phyloP scores from a whole-genome alignment of 37 sponge, comb jelly and placozoan genomes.

The Halichondria panicea region DNA sequence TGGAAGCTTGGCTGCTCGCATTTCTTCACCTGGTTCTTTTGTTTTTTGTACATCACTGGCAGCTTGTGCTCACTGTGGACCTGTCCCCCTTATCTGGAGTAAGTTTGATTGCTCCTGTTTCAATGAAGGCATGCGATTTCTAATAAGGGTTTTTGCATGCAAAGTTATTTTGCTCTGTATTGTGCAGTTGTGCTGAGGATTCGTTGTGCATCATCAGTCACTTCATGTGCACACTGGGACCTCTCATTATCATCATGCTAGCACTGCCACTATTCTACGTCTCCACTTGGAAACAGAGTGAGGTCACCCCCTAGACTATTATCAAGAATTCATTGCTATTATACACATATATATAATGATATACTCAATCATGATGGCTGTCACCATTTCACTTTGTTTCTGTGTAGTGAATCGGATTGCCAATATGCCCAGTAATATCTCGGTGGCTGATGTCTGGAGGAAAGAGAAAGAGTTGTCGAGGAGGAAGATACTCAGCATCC shows the following conservation, averaged over 20 bases:
- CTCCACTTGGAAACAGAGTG: conserved; percentile 55
- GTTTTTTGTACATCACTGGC: conserved; percentile 4
- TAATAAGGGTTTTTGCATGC: not conserved
- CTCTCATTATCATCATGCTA: conserved; percentile 42
- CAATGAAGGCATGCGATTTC: too few relatives aligned
- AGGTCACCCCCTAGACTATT: not conserved
- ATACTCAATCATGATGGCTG: not conserved
- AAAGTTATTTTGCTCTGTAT: not conserved
- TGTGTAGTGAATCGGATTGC: conserved; percentile 20
- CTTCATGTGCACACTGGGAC: conserved; percentile 46
- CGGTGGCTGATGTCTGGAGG: conserved; percentile 31
- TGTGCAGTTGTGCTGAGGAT: conserved; percentile 36
- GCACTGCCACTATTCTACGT: conserved; percentile 47
- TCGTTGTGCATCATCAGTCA: conserved; percentile 39
- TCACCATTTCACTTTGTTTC: not conserved
- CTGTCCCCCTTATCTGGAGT: conserved; percentile 41
- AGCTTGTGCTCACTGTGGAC: conserved; percentile 31
- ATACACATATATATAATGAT: too few relatives aligned
- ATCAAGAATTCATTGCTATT: not conserved
- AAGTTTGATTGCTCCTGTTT: not conserved
- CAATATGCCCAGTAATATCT: conserved; percentile 5
- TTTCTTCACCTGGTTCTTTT: conserved; percentile 47
- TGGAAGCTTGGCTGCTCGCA: conserved; percentile 45
- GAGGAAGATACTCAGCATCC: conserved; percentile 46
- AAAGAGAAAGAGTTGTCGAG: conserved; percentile 38